Percentiles rank a stretch among this genome's conserved stretches.
These are phyloP conservation scores for Endomychus coccineus DNA, from an alignment of 2,888 invertebrate species.

Conservation along the genomic window DNA sequence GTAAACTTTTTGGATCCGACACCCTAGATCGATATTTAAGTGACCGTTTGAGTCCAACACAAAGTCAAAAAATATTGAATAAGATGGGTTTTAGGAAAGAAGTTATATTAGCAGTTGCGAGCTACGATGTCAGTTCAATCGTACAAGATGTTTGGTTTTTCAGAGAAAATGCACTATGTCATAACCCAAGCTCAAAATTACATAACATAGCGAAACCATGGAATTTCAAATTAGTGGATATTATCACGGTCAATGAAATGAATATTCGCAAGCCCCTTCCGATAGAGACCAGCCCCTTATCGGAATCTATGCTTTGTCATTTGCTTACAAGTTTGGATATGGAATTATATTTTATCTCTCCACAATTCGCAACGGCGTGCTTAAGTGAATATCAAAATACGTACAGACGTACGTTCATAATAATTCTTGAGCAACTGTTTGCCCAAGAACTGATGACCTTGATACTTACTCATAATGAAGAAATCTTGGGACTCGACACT, in stretches of 20 bases:
- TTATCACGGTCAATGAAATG: slow-evolving; percentile 18
- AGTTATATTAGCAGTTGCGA: slow-evolving; percentile 20
- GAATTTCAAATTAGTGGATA: slow-evolving; percentile 3
- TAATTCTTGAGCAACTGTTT: slow-evolving; percentile 17
- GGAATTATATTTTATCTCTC: slow-evolving; percentile 27
- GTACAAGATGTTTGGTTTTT: slow-evolving; percentile 27
- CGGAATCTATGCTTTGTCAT: slow-evolving; percentile 17
- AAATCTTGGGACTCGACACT: slow-evolving; percentile 9
- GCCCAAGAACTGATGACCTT: slow-evolving; percentile 18
- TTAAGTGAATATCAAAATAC: slow-evolving; percentile 10
- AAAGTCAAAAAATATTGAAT: slow-evolving; percentile 5
- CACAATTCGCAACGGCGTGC: slow-evolving; percentile 17
- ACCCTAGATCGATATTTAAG: slow-evolving; percentile 8
- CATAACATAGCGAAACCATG: slow-evolving; percentile 1
- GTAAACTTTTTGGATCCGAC: slow-evolving; percentile 7
- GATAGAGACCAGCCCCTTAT: slow-evolving; percentile 10
- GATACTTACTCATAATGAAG: slow-evolving; percentile 23
- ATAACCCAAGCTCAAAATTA: slow-evolving; percentile 55
- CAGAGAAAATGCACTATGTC: slow-evolving; percentile 64
- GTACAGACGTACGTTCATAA: slow-evolving; percentile 27
- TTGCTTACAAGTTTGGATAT: slow-evolving; percentile 22
- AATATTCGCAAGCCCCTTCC: slow-evolving; percentile 15
- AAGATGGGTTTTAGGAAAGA: neutral
- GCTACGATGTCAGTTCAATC: slow-evolving; percentile 27
- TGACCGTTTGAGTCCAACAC: slow-evolving; percentile 3